phyloP scores from a whole-genome alignment of 92 coral and sea anemone genomes.

The Hydrozoanthus gracilis region DNA sequence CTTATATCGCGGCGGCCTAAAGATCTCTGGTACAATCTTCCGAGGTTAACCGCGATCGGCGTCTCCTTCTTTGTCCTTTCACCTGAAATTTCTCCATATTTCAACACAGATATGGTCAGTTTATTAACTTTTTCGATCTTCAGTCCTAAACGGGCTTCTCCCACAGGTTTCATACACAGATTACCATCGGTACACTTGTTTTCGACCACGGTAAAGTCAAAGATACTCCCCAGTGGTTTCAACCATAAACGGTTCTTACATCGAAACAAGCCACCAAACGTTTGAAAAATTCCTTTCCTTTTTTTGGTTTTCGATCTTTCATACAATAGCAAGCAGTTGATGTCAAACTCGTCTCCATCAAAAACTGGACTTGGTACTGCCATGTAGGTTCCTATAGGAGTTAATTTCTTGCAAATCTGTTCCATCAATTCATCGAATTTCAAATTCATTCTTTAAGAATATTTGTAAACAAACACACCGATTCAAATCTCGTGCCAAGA shows the following conservation, averaged over 20 bases:
- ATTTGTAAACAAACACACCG: too few species aligned
- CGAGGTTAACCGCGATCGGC: not conserved
- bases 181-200: too few species aligned
- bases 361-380: not conserved
- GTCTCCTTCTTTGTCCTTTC: not conserved
- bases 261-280: not conserved
- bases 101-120: not conserved
- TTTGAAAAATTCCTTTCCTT: not conserved
- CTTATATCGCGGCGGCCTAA: not conserved
- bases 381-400: not conserved
- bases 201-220: not conserved
- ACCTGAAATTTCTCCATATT: not conserved
- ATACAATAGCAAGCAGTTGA: not conserved
- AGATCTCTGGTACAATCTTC: not conserved
- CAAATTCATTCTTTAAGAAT: too few species aligned
- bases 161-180: not conserved
- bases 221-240: not conserved
- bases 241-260: not conserved
- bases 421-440: not conserved
- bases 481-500: too few species aligned
- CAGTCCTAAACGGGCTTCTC: not conserved
- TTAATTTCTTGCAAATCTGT: not conserved
- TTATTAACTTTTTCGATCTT: not conserved
- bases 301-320: too few species aligned
- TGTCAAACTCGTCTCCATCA: not conserved